Evolutionary conservation across 2,797 vertebrate genomes (phyloP).

Genomic region (Melanogrammus aeglefinus): DNA sequence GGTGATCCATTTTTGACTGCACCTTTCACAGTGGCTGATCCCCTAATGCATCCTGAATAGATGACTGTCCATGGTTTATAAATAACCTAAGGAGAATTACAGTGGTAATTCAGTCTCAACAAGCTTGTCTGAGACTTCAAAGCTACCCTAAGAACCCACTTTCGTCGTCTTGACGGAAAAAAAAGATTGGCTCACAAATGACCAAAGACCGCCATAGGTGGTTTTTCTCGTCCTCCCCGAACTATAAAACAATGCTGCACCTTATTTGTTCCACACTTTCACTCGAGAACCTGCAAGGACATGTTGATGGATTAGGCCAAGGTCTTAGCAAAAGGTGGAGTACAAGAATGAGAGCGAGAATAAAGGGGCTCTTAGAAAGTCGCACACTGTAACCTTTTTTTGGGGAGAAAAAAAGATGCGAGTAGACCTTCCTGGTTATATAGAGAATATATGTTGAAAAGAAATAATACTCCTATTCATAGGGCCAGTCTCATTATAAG

Average conservation of each 20-base stretch:
- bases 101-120: conserved; percentile 45
- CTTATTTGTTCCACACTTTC: conserved; percentile 55
- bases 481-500: background rate
- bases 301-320: conserved; percentile 52
- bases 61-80: conserved; percentile 59
- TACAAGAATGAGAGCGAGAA: conserved; percentile 24
- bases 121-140: conserved; percentile 64
- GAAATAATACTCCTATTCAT: background rate
- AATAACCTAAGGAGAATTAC: conserved; percentile 62
- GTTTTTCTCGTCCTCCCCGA: conserved; percentile 61
- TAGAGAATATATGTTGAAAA: background rate
- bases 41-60: conserved; percentile 51
- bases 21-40: conserved; percentile 45
- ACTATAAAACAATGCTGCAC: conserved; percentile 59
- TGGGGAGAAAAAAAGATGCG: conserved; percentile 1
- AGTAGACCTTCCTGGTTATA: background rate
- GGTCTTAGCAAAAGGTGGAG: conserved; percentile 18
- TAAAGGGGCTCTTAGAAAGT: conserved; percentile 30
- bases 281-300: conserved; percentile 53
- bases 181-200: conserved; percentile 35
- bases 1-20: conserved; percentile 18
- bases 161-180: conserved; percentile 44
- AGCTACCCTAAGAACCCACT: conserved; percentile 55
- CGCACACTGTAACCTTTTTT: conserved; percentile 22
- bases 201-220: conserved; percentile 65